Evolutionary conservation across 2,797 vertebrate genomes (phyloP), one percentile per base, ranked within the genome.

Genomic region (Sarcoramphus papa): DNA sequence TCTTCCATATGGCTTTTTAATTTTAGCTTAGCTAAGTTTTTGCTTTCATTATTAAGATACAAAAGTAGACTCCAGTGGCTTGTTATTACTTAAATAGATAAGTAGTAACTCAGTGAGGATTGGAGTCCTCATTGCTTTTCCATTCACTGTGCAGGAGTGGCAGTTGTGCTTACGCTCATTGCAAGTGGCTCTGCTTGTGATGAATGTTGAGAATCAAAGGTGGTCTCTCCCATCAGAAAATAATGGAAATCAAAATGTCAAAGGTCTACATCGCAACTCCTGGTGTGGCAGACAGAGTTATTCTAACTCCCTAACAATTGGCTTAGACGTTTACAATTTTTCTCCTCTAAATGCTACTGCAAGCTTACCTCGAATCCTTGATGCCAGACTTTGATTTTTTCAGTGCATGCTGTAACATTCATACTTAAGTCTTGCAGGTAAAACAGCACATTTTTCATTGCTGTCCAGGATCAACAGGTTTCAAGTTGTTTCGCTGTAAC

Each of bases 21-120:
- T 88, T 94, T 77, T 54, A 85, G 73, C 78, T 93, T 90, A 74
- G 87, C 68, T 50, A 50, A 83, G 63, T 37, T 88, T 92, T 93
- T 28, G 28, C 81, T 87, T 89, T 79, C 72, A 7, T 85, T 90
- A 59, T 63, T 33, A 41, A 86, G 73, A 57, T 37, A 40, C 37
- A 35, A 35, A 72, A 89, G 75, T 37, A 67, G 83, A 62, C 85
- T 87, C 92, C 37, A 47, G 86, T 68, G 94, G 33, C 69, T 92
- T 51, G 1, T 92, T 91, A n/a, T 9, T 37, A 12, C 47, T 88
- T 77, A 80, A 94, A 47, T 27, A 47, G 72, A 0, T 40, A n/a
- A 68, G 54, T 76, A 65, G 59, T 91, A 37, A 68, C 53, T 85
- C 60, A 4, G 0, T 4, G 56, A 79, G 78, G 92, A 17, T 1